A percentile compares a stretch with the other conserved stretches of the same genome.
Evolutionary conservation across 2,113 vertebrate species (phyloP).

Genomic region (Peucedramus taeniatus): DNA sequence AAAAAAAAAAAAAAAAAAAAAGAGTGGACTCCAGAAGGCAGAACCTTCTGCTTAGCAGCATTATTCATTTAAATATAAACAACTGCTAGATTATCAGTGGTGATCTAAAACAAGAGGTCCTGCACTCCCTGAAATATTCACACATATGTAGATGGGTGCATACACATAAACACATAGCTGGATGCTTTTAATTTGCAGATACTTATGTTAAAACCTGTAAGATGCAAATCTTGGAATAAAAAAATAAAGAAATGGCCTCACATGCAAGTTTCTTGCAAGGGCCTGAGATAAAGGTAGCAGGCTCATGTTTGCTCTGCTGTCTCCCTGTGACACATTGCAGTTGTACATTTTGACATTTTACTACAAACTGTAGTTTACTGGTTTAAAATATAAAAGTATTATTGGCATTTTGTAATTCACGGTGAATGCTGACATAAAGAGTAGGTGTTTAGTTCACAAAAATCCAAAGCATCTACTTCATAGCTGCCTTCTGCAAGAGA

Average conservation of each 20-base stretch:
- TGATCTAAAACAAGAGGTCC: background rate
- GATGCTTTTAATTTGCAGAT: background rate
- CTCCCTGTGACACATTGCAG: background rate
- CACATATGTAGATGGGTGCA: background rate
- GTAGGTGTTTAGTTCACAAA: background rate
- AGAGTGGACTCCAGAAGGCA: background rate
- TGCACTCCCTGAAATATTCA: background rate
- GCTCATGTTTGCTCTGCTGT: background rate
- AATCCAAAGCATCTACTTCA: background rate
- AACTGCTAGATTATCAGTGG: background rate
- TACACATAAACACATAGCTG: background rate
- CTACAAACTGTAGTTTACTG: background rate
- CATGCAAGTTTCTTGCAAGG: background rate
- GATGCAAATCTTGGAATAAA: background rate
- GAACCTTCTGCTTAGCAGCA: background rate
- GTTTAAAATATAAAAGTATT: background rate
- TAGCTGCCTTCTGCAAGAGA: background rate
- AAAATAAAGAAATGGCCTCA: background rate
- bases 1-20: conserved; percentile 4
- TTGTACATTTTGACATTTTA: background rate
- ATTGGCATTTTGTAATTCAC: background rate
- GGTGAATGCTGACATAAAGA: background rate
- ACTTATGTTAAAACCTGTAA: background rate
- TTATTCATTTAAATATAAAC: conserved; percentile 18
- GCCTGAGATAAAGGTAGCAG: accelerated